Base-by-base conservation (phyloP, 2,113 vertebrate genomes). In the Campylomormyrus tamandua region DNA sequence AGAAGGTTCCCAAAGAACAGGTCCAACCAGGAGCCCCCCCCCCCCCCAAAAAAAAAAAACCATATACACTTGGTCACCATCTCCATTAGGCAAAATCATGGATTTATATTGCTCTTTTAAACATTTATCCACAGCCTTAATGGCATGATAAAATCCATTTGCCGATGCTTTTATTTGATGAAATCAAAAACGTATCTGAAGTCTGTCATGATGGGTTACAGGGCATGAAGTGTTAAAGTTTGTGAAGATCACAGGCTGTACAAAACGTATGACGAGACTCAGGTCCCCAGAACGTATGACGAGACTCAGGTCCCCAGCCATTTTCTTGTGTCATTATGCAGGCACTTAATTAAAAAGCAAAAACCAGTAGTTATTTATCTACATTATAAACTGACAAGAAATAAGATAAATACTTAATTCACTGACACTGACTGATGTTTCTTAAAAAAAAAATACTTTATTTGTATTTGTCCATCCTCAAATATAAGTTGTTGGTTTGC, bases 401-500 rank as follows among this genome's bases (percentile, higher is more conserved):
- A 58, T 53, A 52, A 52, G 27, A 62, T 58, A 87, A 87, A 87
- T 88, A 88, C 87, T 88, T 62, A 88, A 88, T 62, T 88, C 87
- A 88, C 87, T 88, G 87, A 88, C 85, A 87, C 85, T 88, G 87
- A 88, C 87, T 88, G 87, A 88, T 39, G 35, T 62, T 45, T 88
- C 39, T 45, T 42, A 88, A 88, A 88, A 88, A 62, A 87, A 87
- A 87, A 87, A 87, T 53, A 52, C 85, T 53, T 87, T 84, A 84
- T 84, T 86, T 86, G 86, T 87, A 87, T 87, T 88, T 88, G 87
- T 88, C 85, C 48, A 87, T 45, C 87, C 53, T 88, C 56, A 88
- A 62, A 88, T 88, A 87, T 87, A 87, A 87, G 85, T 87, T 87
- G 87, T 62, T 88, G 39, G 87, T 89, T 89, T 66, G 77, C 87